phyloP scores from a whole-genome alignment of 2,797 vertebrate genomes.

The Borostomias antarcticus region DNA sequence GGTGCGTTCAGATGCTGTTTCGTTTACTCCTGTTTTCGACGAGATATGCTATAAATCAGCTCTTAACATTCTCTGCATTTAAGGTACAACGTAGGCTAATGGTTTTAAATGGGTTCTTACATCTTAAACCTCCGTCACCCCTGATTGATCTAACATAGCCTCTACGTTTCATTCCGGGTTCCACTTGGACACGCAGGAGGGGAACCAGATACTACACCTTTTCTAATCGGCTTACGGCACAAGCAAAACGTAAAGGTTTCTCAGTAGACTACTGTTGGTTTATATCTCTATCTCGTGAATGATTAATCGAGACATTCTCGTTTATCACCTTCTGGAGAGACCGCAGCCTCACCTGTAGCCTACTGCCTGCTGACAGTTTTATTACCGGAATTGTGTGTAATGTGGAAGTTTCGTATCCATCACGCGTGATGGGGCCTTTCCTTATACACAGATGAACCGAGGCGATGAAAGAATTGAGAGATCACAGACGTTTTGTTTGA shows the following conservation, averaged over 20 bases:
- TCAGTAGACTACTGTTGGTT: slow-evolving; percentile 52
- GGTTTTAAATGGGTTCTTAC: slow-evolving; percentile 42
- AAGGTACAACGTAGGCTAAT: slow-evolving; percentile 1
- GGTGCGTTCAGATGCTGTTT: neutral
- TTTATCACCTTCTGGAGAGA: slow-evolving; percentile 34
- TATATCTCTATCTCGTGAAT: slow-evolving; percentile 45
- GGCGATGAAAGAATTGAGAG: slow-evolving; percentile 55
- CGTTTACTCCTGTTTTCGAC: neutral
- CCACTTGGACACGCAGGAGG: slow-evolving; percentile 80
- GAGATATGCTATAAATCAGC: neutral
- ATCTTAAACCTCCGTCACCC: slow-evolving; percentile 76
- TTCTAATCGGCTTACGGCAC: slow-evolving; percentile 78
- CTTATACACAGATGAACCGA: slow-evolving; percentile 45
- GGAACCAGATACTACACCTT: slow-evolving; percentile 85
- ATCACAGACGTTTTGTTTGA: slow-evolving; percentile 44
- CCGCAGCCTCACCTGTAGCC: slow-evolving; percentile 18
- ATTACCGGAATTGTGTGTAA: slow-evolving; percentile 49
- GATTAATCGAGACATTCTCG: slow-evolving; percentile 52
- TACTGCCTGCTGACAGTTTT: slow-evolving; percentile 45
- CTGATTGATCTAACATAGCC: slow-evolving; percentile 80
- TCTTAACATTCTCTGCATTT: slow-evolving; percentile 21
- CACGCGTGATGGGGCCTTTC: slow-evolving; percentile 26
- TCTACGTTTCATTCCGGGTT: slow-evolving; percentile 76
- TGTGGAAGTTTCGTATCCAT: slow-evolving; percentile 50
- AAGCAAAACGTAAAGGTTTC: slow-evolving; percentile 41